These are phyloP conservation scores for Ectropis crepuscularia DNA, from an alignment of 2,888 invertebrate genomes.

Conservation along the genomic window DNA sequence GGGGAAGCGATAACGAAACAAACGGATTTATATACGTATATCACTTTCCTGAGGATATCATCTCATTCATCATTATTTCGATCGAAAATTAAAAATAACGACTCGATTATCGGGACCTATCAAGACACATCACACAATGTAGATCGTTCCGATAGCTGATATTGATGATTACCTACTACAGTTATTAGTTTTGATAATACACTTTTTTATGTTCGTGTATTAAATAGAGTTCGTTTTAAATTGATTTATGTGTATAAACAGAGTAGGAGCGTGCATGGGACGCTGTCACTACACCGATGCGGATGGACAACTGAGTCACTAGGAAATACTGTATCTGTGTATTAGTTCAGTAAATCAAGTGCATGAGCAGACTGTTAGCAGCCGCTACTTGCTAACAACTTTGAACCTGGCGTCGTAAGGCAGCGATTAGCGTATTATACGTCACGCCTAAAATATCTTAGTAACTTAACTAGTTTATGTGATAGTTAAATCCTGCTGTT, in stretches of 20 bases:
- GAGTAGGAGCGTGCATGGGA: constrained; percentile 7
- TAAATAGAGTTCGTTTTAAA: neutral
- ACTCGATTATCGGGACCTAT: constrained; percentile 30
- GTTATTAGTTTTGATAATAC: constrained; percentile 39
- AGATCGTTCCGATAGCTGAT: constrained; percentile 39
- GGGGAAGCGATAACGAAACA: constrained; percentile 31
- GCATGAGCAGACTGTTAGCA: constrained; percentile 24
- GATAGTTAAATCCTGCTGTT: no score
- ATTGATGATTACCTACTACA: constrained; percentile 33
- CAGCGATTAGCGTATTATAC: constrained; percentile 17
- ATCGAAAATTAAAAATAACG: constrained; percentile 32
- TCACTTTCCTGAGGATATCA: constrained; percentile 26
- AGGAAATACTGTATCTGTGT: constrained; percentile 26
- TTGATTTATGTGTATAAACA: constrained; percentile 12
- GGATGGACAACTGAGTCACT: constrained; percentile 37
- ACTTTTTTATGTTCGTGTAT: constrained; percentile 29
- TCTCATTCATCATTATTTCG: constrained; percentile 37
- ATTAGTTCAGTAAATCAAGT: constrained; percentile 5
- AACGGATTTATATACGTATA: constrained; percentile 32
- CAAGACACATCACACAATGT: constrained; percentile 40
- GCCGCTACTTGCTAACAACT: constrained; percentile 24
- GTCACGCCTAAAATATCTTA: constrained; percentile 15
- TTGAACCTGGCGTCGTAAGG: constrained; percentile 29
- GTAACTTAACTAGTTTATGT: no score
- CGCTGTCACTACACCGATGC: constrained; percentile 28